A percentile compares a stretch with the other conserved stretches of the same genome.
Conservation (phyloP, 2,888 invertebrate species). For the Serripes groenlandicus region DNA sequence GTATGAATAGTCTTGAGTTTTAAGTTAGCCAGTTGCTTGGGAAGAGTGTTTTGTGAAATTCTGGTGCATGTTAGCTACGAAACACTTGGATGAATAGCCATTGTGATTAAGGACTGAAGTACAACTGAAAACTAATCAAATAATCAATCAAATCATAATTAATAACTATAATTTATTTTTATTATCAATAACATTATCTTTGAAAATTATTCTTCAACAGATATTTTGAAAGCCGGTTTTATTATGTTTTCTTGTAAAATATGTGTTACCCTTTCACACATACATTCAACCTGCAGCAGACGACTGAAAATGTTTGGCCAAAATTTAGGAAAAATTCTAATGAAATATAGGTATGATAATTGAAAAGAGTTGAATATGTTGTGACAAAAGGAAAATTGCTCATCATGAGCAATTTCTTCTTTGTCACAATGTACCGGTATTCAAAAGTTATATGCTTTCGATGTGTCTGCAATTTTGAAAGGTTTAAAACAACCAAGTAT, state of each 20-base stretch:
- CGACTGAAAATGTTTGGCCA: background rate
- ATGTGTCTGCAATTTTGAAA: no score
- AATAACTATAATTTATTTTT: background rate
- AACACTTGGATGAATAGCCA: background rate
- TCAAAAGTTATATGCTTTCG: no score
- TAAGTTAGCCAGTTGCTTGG: no score
- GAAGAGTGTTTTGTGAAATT: no score
- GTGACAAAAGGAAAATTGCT: no score
- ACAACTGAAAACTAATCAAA: background rate
- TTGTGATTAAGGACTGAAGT: background rate
- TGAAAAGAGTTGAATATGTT: no score
- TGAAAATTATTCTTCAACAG: background rate
- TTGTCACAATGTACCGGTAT: no score
- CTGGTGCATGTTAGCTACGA: background rate
- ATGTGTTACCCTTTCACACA: background rate
- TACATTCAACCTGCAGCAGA: background rate
- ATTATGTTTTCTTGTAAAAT: background rate
- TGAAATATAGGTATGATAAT: no score
- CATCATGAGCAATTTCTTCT: no score
- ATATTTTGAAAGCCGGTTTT: background rate
- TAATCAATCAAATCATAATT: background rate
- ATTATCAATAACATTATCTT: background rate
- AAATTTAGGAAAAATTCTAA: no score
- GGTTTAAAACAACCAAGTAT: background rate
- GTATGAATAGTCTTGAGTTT: no score